These are phyloP conservation scores for Hypomesus transpacificus DNA, from an alignment of 2,113 vertebrate genomes.

Conservation along the genomic window DNA sequence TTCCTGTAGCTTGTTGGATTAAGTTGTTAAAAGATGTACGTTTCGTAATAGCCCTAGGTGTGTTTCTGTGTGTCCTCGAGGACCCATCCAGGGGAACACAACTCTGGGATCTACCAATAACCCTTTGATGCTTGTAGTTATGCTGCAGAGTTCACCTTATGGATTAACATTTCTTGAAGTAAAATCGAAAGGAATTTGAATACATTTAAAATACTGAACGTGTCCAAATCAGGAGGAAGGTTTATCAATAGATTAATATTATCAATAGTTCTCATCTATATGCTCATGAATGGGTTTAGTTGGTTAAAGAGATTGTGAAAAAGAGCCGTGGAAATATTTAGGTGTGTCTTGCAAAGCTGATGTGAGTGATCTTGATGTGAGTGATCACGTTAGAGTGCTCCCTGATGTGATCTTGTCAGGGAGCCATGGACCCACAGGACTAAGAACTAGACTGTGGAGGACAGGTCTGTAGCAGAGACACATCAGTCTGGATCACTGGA, in stretches of 20 bases:
- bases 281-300: background rate
- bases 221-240: background rate
- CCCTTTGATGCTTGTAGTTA: slow-evolving; percentile 43
- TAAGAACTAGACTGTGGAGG: no score
- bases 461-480: no score
- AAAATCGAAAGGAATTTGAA: slow-evolving; percentile 16
- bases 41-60: background rate
- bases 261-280: background rate
- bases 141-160: slow-evolving; percentile 33
- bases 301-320: no score
- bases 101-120: slow-evolving; percentile 57
- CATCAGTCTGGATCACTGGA: no score
- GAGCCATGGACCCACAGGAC: no score
- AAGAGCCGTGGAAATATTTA: no score
- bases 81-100: slow-evolving; percentile 2
- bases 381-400: no score
- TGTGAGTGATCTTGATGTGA: no score
- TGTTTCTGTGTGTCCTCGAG: slow-evolving; percentile 19
- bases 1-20: no score
- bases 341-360: no score
- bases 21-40: slow-evolving; percentile 14
- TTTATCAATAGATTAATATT: background rate
- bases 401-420: no score
- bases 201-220: slow-evolving; percentile 15
- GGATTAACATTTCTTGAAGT: slow-evolving; percentile 19